Evolutionary conservation across 1,140 invertebrate genomes (phyloP).

Genomic region (Chironomus striatipennis): DNA sequence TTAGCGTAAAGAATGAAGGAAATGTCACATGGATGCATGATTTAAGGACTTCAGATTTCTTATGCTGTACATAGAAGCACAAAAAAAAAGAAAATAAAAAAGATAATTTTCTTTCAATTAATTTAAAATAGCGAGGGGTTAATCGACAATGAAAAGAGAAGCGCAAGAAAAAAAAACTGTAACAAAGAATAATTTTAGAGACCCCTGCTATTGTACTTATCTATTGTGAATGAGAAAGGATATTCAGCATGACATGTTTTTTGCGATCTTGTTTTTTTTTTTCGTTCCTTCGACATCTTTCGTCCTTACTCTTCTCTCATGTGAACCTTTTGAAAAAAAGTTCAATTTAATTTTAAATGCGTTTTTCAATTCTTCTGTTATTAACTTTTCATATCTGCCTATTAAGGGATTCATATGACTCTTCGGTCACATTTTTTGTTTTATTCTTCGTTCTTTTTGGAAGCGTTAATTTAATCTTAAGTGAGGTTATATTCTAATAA

Average conservation of each 20-base stretch:
- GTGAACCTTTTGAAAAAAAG: constrained; percentile 20
- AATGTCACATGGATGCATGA: not conserved
- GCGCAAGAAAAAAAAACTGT: not conserved
- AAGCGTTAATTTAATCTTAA: too few relatives aligned
- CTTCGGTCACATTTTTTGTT: too few relatives aligned
- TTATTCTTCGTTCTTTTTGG: too few relatives aligned
- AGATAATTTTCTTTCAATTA: constrained; percentile 24
- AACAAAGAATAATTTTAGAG: constrained; percentile 17
- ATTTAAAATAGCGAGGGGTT: constrained; percentile 22
- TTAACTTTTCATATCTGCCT: too few relatives aligned
- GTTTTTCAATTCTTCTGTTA: not conserved
- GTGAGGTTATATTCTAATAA: too few relatives aligned
- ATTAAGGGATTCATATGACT: too few relatives aligned
- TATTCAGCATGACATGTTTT: constrained; percentile 22
- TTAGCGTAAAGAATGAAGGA: not conserved
- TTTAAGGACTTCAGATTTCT: not conserved
- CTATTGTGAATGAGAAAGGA: not conserved
- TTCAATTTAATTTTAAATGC: constrained; percentile 19
- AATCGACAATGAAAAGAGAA: constrained; percentile 18
- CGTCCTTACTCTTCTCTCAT: not conserved
- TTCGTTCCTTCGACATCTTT: not conserved
- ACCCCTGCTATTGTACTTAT: not conserved
- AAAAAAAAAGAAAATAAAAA: not conserved
- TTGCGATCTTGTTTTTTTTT: constrained; percentile 23
- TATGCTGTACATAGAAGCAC: not conserved